Evolutionary conservation across 2,797 vertebrate species (phyloP), one percentile per base, ranked within the genome.

Genomic region (Sus cebifrons): DNA sequence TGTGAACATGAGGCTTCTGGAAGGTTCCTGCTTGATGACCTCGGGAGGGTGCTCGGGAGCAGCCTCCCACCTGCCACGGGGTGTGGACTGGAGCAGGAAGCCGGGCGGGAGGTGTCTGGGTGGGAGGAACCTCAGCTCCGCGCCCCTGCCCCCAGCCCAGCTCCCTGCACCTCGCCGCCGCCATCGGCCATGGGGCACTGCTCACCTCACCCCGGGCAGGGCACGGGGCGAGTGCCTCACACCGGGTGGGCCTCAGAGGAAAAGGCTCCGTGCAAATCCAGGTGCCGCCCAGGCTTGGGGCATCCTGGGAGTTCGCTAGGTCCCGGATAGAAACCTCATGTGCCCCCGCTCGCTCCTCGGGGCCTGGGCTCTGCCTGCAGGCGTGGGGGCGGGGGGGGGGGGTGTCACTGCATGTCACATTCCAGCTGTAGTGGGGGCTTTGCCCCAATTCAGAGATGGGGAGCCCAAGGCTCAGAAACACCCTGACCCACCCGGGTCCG

Each of bases 231-330:
- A 2, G 32, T 2, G 11, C 56, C 23, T 14, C 0, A 32, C 64
- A 32, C 25, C 0, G n/a, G 44, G 16, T 0, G 2, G 54, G 13
- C 78, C 56, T 40, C 58, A 0, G 67, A 15, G 18, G 25, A 2
- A 12, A 56, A 27, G n/a, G 36, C 29, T 25, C 17, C 0, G 0
- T 16, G 25, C 58, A 7, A 18, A 27, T 1, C 2, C 1, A 0
- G 65, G n/a, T 44, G 12, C 18, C 29, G n/a, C 75, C 52, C 12
- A 5, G 13, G 10, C 17, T 4, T 8, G 44, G 54, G 52, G 32
- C 0, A 0, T 27, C 40, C 62, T 40, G 36, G 67, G 25, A 0
- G 44, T 16, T 58, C 17, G 44, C 14, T 5, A 0, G 49, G 7
- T 1, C 58, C 81, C 12, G 20, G 58, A 17, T 1, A 1, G 81